Percentiles rank a stretch among this genome's conserved stretches.
Evolutionary conservation across 2,113 vertebrate genomes (phyloP).

Genomic region (cat (Felis catus)): DNA sequence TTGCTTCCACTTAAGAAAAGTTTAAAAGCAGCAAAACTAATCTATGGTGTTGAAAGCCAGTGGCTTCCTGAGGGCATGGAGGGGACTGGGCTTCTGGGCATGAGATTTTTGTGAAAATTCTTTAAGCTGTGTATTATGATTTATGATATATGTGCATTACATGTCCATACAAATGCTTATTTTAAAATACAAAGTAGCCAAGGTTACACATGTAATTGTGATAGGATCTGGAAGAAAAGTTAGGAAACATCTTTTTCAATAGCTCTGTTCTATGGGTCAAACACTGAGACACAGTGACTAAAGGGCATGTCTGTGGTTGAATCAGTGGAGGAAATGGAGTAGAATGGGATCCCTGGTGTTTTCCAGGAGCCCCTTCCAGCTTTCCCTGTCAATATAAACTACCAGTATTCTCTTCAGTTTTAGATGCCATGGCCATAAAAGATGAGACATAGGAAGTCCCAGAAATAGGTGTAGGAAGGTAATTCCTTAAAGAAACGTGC

Average conservation of each 20-base stretch:
- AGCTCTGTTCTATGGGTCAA: not conserved
- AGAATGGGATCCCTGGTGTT: accelerated
- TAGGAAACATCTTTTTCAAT: too few relatives aligned
- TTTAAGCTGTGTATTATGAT: not conserved
- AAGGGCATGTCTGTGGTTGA: not conserved
- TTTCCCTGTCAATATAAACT: not conserved
- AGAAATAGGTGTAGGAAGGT: not conserved
- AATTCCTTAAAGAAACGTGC: not conserved
- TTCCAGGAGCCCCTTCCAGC: not conserved
- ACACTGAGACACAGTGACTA: not conserved
- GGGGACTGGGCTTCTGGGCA: not conserved
- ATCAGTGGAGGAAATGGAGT: not conserved
- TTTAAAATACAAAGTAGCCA: not conserved
- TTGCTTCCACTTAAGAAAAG: not conserved
- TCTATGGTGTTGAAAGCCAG: not conserved
- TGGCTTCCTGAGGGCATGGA: not conserved
- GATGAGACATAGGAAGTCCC: not conserved
- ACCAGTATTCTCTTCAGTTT: not conserved
- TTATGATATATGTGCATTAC: not conserved
- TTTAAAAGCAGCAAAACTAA: not conserved
- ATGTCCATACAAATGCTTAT: not conserved
- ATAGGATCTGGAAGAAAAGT: not conserved
- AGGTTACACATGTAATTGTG: not conserved
- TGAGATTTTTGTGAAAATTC: not conserved
- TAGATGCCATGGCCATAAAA: not conserved